Evolutionary conservation across 2,888 invertebrate genomes (phyloP), one percentile per base, ranked within the genome.

Genomic region (Apantesis nais): DNA sequence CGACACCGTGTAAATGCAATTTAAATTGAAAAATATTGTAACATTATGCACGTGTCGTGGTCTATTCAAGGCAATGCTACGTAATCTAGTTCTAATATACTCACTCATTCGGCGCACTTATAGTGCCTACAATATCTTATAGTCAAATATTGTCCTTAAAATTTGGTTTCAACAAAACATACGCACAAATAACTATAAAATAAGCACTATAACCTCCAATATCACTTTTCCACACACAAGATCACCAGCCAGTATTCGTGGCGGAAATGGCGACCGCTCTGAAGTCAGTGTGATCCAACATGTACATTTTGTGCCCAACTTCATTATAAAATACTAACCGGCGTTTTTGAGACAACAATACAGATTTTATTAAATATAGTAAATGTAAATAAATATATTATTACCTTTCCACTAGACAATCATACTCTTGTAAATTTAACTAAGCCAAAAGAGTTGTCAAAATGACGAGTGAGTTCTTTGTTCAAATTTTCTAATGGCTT

Each of bases 371-470:
- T 71, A 55, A 70, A 72, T 77, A 75, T 80, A 86, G 84, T 82
- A 75, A 76, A 72, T 68, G 72, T 66, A 79, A 86, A 86, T 85
- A 82, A 80, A 81, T 77, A 71, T 78, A 81, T 78, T 89, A 86
- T 91, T 91, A 91, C 86, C 90, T 89, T 92, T 90, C 86, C 89
- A 89, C 80, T 86, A 89, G 90, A 92, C 85, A 88, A 91, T 89
- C 92, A 92, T 93, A 89, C 93, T 94, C 94, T 94, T 94, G 93
- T 92, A 88, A 95, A 94, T 95, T 95, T 95, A 88, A 91, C 84
- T 88, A 84, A 89, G 89, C 94, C 93, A 88, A 94, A 94, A 89
- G 86, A 88, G 86, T 85, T 90, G 92, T 89, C 92, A 92, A 90
- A 84, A 75, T 88, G 88, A 86, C 83, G 74, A 75, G 63, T 78